These are phyloP conservation scores for Tragulus kanchil DNA, from an alignment of 2,113 vertebrate genomes.

Conservation along the genomic window DNA sequence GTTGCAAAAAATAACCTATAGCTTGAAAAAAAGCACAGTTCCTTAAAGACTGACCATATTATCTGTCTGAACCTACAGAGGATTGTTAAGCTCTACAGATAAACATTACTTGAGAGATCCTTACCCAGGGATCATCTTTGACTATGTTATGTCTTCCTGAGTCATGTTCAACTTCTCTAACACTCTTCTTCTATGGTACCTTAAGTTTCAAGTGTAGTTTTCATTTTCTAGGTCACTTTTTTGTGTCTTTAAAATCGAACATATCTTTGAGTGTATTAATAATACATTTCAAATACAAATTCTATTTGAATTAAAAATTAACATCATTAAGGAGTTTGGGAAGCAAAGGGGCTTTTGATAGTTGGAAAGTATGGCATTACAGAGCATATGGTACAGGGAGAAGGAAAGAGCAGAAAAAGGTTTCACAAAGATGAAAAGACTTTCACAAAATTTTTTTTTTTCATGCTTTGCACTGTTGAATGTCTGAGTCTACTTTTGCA, in stretches of 20 bases:
- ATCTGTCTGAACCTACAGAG: neutral
- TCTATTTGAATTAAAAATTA: conserved; percentile 32
- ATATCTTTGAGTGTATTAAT: neutral
- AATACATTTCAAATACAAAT: neutral
- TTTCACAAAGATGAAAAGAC: neutral
- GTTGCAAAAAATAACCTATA: neutral
- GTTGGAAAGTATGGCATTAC: neutral
- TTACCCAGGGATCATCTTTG: neutral
- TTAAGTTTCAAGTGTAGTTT: neutral
- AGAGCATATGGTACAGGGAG: neutral
- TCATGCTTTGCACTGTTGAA: neutral
- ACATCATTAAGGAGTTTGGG: neutral
- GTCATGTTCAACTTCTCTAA: neutral
- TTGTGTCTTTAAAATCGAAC: conserved; percentile 8
- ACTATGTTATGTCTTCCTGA: neutral
- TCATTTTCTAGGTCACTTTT: neutral
- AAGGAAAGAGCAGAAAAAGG: neutral
- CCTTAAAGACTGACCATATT: neutral
- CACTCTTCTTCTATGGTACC: neutral
- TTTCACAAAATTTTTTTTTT: neutral
- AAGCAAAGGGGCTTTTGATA: neutral
- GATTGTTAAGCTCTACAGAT: neutral
- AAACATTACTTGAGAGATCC: neutral
- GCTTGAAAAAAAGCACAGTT: neutral
- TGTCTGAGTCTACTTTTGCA: conserved; percentile 3